These are phyloP conservation scores for Drosophila arawakana DNA, from an alignment of 1,140 invertebrate genomes.

Conservation along the genomic window DNA sequence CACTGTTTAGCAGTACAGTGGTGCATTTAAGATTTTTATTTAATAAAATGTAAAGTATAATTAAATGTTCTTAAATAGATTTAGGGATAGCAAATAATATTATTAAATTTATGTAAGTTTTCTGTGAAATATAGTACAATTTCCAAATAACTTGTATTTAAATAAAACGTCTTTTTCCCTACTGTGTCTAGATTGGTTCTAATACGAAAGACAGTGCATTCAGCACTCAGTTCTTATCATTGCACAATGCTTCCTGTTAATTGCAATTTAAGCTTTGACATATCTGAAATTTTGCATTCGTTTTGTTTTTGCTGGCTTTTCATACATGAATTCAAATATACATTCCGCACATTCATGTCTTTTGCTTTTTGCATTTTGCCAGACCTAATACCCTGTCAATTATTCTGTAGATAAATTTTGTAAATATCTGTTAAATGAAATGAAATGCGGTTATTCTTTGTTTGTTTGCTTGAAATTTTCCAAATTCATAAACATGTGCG, in stretches of 20 bases:
- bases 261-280: constrained; percentile 59
- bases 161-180: no score
- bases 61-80: no score
- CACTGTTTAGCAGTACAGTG: constrained; percentile 15
- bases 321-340: constrained; percentile 7
- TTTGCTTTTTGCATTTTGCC: constrained; percentile 24
- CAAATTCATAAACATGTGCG: constrained; percentile 12
- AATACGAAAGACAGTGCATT: constrained; percentile 10
- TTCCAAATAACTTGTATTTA: no score
- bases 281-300: constrained; percentile 25
- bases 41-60: background rate
- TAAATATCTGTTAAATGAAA: constrained; percentile 50
- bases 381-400: constrained; percentile 42
- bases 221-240: constrained; percentile 17
- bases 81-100: no score
- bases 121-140: no score
- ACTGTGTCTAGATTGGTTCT: no score
- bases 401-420: constrained; percentile 52
- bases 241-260: constrained; percentile 53
- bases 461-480: constrained; percentile 30
- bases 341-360: background rate
- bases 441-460: constrained; percentile 29
- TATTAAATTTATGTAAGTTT: no score
- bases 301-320: constrained; percentile 40
- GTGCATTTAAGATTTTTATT: background rate